Base-by-base conservation (phyloP, 2,113 vertebrate genomes). In the Callopanchax toddi region DNA sequence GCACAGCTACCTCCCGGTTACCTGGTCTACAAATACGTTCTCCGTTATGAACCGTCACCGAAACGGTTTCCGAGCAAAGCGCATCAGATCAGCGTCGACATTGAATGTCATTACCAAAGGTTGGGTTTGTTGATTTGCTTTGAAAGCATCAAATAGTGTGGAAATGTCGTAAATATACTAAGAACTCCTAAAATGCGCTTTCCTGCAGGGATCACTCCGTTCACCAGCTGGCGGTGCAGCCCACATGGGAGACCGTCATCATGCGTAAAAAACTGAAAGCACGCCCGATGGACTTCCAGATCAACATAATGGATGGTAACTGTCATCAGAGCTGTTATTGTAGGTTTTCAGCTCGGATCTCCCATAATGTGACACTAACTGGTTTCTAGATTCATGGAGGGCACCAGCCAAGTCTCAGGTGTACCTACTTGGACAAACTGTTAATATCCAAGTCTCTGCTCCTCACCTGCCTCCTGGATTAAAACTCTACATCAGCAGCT, bases 21-120 rank as follows among this genome's bases (percentile, higher is more conserved):
- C 36, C 39, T 92, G 32, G 43, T 83, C 37, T 91, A 91, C 53
- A 91, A 84, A 45, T 85, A 65, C 51, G 64, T 83, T 45, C 89
- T 92, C 16, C 83, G 60, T 39, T 90, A 87, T 26, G 44, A 62
- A 11, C 83, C 90, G 0, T 85, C 71, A 21, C 11, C 34, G 2
- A 51, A 61, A 46, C 72, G 74, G 20, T 57, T 64, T 11, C 66
- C 42, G 4, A 53, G 51, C 43, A 48, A 48, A 21, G 50, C 71
- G 11, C 68, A 71, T 11, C 48, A n/a, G 6, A 1, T 91, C 2
- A 22, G 64, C 12, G 79, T 90, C 4, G 58, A 67, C 51, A 77
- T 92, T 15, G 80, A 92, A 34, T 92, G 91, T 25, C 88, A 79
- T 11, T 87, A 87, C 61, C 74, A 57, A 20, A 91, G 90, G 91